Conservation (phyloP, 1,140 invertebrate species). For the Sarcophaga bullata region DNA sequence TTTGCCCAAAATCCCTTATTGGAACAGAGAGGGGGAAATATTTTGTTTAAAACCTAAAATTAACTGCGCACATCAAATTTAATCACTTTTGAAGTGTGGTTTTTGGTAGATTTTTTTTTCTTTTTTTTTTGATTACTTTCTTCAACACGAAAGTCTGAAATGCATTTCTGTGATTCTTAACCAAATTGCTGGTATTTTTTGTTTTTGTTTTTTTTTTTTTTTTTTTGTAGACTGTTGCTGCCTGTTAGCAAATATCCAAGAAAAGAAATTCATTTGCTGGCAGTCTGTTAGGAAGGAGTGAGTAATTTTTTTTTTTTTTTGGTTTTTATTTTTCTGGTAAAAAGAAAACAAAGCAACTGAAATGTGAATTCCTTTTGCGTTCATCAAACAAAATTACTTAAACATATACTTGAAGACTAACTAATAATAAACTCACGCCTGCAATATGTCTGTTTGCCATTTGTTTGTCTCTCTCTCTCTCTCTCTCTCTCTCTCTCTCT, state of each 20-base stretch:
- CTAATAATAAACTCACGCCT: slow-evolving; percentile 46
- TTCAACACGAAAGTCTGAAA: not conserved
- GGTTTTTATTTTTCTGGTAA: not conserved
- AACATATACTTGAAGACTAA: slow-evolving; percentile 32
- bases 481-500: too few species aligned
- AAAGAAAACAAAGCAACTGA: not conserved
- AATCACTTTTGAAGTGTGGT: slow-evolving; percentile 44
- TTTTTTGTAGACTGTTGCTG: too few species aligned
- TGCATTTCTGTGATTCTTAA: slow-evolving; percentile 14
- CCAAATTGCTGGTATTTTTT: not conserved
- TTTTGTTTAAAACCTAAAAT: slow-evolving; percentile 42
- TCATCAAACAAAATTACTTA: slow-evolving; percentile 43
- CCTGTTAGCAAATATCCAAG: too few species aligned
- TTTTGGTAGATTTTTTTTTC: slow-evolving; percentile 23
- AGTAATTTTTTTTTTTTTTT: not conserved
- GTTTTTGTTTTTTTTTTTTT: too few species aligned
- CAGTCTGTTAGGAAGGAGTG: too few species aligned
- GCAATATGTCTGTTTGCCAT: not conserved
- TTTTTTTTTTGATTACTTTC: not conserved
- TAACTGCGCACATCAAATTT: slow-evolving; percentile 43
- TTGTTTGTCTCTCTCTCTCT: not conserved
- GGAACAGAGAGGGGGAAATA: not conserved
- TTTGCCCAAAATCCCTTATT: too few species aligned
- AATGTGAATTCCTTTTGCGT: slow-evolving; percentile 30
- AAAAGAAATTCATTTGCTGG: too few species aligned